A percentile compares a stretch with the other conserved stretches of the same genome.
Conservation (phyloP, 1,140 invertebrate species). For the Scaptomyza montana region DNA sequence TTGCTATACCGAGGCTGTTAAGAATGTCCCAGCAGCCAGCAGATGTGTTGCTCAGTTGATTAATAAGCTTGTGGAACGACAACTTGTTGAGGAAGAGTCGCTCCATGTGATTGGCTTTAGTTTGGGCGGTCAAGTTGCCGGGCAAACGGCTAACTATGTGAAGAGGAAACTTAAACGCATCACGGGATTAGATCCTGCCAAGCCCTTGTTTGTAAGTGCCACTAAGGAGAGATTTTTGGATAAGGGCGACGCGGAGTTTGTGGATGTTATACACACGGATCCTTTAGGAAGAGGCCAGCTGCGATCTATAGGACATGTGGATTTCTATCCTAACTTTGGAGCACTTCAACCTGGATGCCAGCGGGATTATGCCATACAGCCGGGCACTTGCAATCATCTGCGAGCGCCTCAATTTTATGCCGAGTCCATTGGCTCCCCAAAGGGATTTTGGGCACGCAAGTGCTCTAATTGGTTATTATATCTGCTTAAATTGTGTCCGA, state of each 20-base stretch:
- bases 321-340: conserved; percentile 88
- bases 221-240: conserved; percentile 85
- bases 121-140: conserved; percentile 93
- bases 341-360: conserved; percentile 86
- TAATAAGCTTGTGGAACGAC: conserved; percentile 85
- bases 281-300: conserved; percentile 85
- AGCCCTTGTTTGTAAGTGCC: conserved; percentile 85
- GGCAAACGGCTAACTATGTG: conserved; percentile 89
- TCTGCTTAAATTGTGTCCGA: conserved; percentile 86
- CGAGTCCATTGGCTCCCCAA: conserved; percentile 87
- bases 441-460: conserved; percentile 89
- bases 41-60: conserved; percentile 87
- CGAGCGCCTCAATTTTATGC: conserved; percentile 88
- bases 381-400: conserved; percentile 87
- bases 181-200: conserved; percentile 86
- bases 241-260: conserved; percentile 85
- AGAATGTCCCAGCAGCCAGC: conserved; percentile 85
- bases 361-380: conserved; percentile 85
- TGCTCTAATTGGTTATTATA: conserved; percentile 88
- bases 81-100: conserved; percentile 85
- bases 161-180: conserved; percentile 84
- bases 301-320: conserved; percentile 85
- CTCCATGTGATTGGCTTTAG: conserved; percentile 96
- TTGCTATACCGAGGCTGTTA: conserved; percentile 86
- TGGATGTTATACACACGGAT: conserved; percentile 87